phyloP scores from a whole-genome alignment of 2,797 vertebrate species.

The Triplophysa yarkandensis region DNA sequence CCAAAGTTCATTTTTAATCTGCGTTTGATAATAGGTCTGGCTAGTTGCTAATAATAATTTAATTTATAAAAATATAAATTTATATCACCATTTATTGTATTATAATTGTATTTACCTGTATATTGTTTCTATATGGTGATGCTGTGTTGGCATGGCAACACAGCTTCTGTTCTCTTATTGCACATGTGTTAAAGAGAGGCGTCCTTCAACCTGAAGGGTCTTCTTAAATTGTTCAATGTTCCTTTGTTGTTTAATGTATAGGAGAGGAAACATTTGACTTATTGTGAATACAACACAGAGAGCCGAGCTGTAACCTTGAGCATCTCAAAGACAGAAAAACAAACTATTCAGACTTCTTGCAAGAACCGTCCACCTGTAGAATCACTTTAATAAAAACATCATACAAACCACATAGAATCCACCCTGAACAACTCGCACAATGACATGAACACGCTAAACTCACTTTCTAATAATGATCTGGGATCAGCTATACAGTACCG shows the following conservation, averaged over 20 bases:
- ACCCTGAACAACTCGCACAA: neutral
- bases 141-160: slow-evolving; percentile 22
- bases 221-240: neutral
- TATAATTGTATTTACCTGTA: no score
- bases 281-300: neutral
- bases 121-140: slow-evolving; percentile 8
- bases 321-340: neutral
- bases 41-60: no score
- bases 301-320: neutral
- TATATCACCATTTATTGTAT: no score
- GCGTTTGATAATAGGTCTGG: no score
- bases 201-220: slow-evolving; percentile 1
- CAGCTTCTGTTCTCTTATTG: neutral
- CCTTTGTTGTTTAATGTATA: neutral
- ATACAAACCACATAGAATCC: neutral
- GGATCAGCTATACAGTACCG: neutral
- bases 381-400: no score
- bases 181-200: neutral
- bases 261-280: neutral
- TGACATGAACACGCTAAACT: neutral
- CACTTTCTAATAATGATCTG: neutral
- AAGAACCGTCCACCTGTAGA: neutral
- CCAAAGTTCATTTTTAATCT: no score
- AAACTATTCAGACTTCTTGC: neutral
- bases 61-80: no score